These are phyloP conservation scores for Eupithecia centaureata DNA, from an alignment of 2,888 invertebrate species.

Conservation along the genomic window DNA sequence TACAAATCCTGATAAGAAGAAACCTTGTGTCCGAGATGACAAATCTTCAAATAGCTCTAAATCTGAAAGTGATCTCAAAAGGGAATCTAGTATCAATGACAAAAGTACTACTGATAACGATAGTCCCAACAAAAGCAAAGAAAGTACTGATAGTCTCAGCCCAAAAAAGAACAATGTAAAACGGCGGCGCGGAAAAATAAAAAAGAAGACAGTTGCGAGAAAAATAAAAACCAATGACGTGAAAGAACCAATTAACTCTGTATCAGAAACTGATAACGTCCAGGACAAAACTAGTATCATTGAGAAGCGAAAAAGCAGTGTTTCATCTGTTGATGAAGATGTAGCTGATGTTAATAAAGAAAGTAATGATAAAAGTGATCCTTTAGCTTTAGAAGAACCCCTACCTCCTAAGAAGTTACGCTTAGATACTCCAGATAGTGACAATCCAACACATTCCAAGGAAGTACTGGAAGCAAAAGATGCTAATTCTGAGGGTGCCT, in stretches of 20 bases:
- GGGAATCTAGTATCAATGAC: slow-evolving; percentile 63
- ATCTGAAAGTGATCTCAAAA: slow-evolving; percentile 61
- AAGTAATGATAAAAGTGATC: slow-evolving; percentile 61
- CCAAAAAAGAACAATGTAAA: slow-evolving; percentile 66
- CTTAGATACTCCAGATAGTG: slow-evolving; percentile 71
- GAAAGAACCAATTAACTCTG: slow-evolving; percentile 62
- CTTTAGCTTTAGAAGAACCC: slow-evolving; percentile 64
- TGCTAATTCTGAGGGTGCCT: slow-evolving; percentile 53
- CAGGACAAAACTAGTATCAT: slow-evolving; percentile 75
- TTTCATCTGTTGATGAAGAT: slow-evolving; percentile 73
- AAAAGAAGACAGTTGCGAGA: slow-evolving; percentile 64
- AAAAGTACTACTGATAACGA: slow-evolving; percentile 66
- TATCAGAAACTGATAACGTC: slow-evolving; percentile 65
- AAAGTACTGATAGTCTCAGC: slow-evolving; percentile 59
- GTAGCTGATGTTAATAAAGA: slow-evolving; percentile 61
- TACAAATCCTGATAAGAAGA: slow-evolving; percentile 71
- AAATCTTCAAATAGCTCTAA: slow-evolving; percentile 67
- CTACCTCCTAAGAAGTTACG: slow-evolving; percentile 75
- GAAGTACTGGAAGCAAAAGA: slow-evolving; percentile 72
- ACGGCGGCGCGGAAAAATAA: slow-evolving; percentile 69
- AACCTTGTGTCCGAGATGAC: slow-evolving; percentile 73
- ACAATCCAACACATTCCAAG: slow-evolving; percentile 71
- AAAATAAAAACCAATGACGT: slow-evolving; percentile 62
- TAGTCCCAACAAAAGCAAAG: slow-evolving; percentile 60
- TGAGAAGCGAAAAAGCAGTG: slow-evolving; percentile 76